Percentiles rank a stretch among this genome's conserved stretches.
Conservation (phyloP, 2,888 invertebrate species). For the Cataglyphis livida region DNA sequence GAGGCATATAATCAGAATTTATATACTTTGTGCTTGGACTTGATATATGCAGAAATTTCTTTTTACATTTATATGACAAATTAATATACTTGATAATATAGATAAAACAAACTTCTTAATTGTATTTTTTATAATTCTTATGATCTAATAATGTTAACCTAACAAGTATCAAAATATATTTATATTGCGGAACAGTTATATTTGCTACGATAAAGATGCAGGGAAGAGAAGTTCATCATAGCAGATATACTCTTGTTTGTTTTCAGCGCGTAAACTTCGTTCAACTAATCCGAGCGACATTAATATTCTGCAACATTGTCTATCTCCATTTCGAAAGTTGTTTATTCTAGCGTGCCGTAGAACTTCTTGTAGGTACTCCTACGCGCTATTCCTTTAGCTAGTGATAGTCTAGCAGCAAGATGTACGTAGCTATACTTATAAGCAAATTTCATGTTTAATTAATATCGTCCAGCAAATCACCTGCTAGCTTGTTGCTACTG, state of each 20-base stretch:
- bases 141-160: background rate
- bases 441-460: constrained; percentile 31
- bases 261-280: constrained; percentile 33
- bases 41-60: background rate
- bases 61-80: background rate
- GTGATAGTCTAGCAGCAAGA: constrained; percentile 16
- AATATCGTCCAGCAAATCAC: constrained; percentile 11
- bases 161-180: background rate
- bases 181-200: constrained; percentile 21
- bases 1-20: background rate
- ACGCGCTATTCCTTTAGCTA: background rate
- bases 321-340: constrained; percentile 46
- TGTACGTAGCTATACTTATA: constrained; percentile 9
- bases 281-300: constrained; percentile 43
- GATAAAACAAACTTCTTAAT: background rate
- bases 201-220: constrained; percentile 6
- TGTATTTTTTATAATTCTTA: background rate
- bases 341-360: constrained; percentile 25
- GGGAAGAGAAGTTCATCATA: constrained; percentile 33
- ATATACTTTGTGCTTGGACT: constrained; percentile 9
- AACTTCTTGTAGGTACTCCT: constrained; percentile 36
- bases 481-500: background rate
- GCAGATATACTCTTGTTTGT: constrained; percentile 28
- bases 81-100: background rate
- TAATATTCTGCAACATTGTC: constrained; percentile 46